phyloP scores from a whole-genome alignment of 1,140 invertebrate genomes.

The Panulirus ornatus region DNA sequence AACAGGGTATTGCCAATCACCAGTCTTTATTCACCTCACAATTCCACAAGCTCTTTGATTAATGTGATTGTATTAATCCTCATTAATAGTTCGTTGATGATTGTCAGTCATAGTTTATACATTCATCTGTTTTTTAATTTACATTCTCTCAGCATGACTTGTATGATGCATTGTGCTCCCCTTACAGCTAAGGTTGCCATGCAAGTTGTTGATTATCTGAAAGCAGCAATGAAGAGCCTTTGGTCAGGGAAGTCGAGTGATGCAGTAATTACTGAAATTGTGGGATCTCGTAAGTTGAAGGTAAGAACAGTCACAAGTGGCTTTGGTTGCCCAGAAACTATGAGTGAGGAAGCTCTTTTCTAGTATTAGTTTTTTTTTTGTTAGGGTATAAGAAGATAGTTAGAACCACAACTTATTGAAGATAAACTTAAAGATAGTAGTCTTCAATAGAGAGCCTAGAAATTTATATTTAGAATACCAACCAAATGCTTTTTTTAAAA shows the following conservation, averaged over 20 bases:
- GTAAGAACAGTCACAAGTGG: slow-evolving; percentile 78
- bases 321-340: too few species aligned
- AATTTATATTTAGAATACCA: too few species aligned
- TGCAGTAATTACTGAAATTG: slow-evolving; percentile 83
- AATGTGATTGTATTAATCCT: not conserved
- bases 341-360: too few species aligned
- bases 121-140: not conserved
- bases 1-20: too few species aligned
- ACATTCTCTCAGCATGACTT: not conserved
- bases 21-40: too few species aligned
- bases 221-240: slow-evolving; percentile 55
- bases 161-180: not conserved
- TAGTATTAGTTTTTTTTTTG: too few species aligned
- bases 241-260: slow-evolving; percentile 51
- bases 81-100: not conserved
- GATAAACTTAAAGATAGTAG: too few species aligned
- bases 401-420: too few species aligned
- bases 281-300: slow-evolving; percentile 88
- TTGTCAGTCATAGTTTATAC: not conserved
- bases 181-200: slow-evolving; percentile 73
- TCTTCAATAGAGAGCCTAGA: too few species aligned
- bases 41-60: too few species aligned
- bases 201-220: slow-evolving; percentile 74
- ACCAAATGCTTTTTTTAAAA: too few species aligned
- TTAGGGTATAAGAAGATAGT: too few species aligned